These are phyloP conservation scores for Diaprepes abbreviatus DNA, from an alignment of 2,888 invertebrate species.

Conservation along the genomic window DNA sequence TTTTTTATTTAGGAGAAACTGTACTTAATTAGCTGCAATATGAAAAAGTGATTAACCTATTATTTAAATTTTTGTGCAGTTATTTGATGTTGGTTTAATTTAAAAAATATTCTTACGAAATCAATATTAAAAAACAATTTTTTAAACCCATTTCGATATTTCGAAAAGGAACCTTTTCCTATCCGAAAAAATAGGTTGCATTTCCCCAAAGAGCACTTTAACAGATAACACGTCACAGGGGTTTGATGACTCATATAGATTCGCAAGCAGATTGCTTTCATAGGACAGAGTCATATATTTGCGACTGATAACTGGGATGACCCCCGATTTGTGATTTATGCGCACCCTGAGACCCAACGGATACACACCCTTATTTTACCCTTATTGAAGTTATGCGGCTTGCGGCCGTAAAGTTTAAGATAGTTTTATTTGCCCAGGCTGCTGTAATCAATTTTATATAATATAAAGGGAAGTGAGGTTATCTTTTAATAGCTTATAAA, in stretches of 20 bases:
- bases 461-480: conserved; percentile 14
- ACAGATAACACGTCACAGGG: conserved; percentile 22
- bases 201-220: conserved; percentile 34
- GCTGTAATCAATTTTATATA: conserved; percentile 33
- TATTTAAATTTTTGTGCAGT: too few species aligned
- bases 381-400: conserved; percentile 31
- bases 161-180: background rate
- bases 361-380: conserved; percentile 30
- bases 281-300: conserved; percentile 41
- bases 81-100: too few species aligned
- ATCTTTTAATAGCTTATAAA: conserved; percentile 35
- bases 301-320: conserved; percentile 37
- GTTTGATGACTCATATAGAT: conserved; percentile 39
- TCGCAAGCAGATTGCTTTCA: conserved; percentile 35
- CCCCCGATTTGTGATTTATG: conserved; percentile 46
- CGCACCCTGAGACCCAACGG: conserved; percentile 26
- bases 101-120: too few species aligned
- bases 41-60: too few species aligned
- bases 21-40: too few species aligned
- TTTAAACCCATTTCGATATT: too few species aligned
- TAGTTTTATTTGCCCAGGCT: conserved; percentile 43
- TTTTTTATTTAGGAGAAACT: too few species aligned
- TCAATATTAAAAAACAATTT: too few species aligned
- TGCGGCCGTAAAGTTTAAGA: conserved; percentile 41
- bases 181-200: conserved; percentile 1